Percentiles rank a stretch among this genome's conserved stretches.
phyloP scores from a whole-genome alignment of 23 tunicate species.

The Botrylloides violaceus region DNA sequence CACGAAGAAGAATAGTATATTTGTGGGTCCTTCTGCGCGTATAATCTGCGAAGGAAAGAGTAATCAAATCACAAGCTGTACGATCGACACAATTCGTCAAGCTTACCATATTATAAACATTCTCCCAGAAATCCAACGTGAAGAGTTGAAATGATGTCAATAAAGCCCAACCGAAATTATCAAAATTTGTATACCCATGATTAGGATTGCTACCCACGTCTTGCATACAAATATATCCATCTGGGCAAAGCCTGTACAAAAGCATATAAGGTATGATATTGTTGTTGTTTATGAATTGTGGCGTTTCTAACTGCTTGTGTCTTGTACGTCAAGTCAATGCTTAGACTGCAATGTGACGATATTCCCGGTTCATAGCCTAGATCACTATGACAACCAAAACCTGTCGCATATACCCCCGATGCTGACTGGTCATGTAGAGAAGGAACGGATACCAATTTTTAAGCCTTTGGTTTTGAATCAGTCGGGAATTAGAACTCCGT shows the following conservation, averaged over 20 bases:
- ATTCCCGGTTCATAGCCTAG: too few species aligned
- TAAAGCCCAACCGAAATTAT: constrained; percentile 82
- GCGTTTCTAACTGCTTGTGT: too few species aligned
- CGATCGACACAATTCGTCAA: too few species aligned
- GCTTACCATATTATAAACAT: constrained; percentile 92
- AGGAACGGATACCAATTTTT: too few species aligned
- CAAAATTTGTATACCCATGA: constrained; percentile 85
- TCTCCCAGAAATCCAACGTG: constrained; percentile 94
- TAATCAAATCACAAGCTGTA: too few species aligned
- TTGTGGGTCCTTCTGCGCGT: constrained; percentile 90
- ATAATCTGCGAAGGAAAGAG: constrained; percentile 36
- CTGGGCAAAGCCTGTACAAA: constrained; percentile 56
- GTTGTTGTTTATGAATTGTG: background rate
- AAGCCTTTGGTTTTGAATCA: too few species aligned
- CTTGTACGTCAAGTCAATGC: too few species aligned
- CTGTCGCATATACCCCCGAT: too few species aligned
- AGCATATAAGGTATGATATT: background rate
- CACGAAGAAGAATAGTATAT: constrained; percentile 70
- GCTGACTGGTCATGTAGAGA: too few species aligned
- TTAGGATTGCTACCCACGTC: constrained; percentile 79
- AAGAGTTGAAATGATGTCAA: constrained; percentile 89
- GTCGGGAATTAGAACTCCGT: too few species aligned
- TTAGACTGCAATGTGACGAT: too few species aligned
- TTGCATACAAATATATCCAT: constrained; percentile 48
- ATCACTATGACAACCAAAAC: too few species aligned